Evolutionary conservation across 1,140 invertebrate genomes (phyloP).

Genomic region (Bombus vancouverensis): DNA sequence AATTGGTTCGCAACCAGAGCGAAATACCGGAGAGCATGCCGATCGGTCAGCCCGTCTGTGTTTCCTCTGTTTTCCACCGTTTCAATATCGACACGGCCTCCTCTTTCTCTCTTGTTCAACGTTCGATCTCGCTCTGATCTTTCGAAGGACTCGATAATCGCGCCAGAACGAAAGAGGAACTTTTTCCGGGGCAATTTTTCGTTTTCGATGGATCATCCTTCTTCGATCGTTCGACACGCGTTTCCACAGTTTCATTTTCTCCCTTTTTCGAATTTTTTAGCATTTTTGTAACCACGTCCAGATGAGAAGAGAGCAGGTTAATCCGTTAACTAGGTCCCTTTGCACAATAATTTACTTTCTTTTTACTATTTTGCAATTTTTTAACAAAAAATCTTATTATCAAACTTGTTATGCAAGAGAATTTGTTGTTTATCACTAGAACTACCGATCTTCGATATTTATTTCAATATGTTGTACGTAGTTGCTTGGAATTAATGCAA

Average conservation of each 20-base stretch:
- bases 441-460: too few relatives aligned
- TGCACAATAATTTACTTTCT: neutral
- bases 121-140: conserved; percentile 25
- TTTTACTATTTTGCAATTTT: neutral
- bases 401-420: too few relatives aligned
- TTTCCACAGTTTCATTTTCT: neutral
- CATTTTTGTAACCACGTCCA: neutral
- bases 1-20: conserved; percentile 57
- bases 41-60: conserved; percentile 49
- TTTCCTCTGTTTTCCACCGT: conserved; percentile 50
- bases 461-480: too few relatives aligned
- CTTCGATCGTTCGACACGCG: neutral
- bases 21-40: conserved; percentile 47
- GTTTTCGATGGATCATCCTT: neutral
- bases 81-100: conserved; percentile 41
- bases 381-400: too few relatives aligned
- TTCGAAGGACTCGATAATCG: conserved; percentile 34
- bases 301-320: neutral
- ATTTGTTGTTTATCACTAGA: too few relatives aligned
- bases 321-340: neutral
- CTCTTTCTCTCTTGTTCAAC: too few relatives aligned
- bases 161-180: neutral
- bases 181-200: neutral
- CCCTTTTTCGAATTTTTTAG: neutral
- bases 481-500: too few relatives aligned